phyloP scores from a whole-genome alignment of 64 coral and sea anemone species.

The Astreopora myriophthalma region DNA sequence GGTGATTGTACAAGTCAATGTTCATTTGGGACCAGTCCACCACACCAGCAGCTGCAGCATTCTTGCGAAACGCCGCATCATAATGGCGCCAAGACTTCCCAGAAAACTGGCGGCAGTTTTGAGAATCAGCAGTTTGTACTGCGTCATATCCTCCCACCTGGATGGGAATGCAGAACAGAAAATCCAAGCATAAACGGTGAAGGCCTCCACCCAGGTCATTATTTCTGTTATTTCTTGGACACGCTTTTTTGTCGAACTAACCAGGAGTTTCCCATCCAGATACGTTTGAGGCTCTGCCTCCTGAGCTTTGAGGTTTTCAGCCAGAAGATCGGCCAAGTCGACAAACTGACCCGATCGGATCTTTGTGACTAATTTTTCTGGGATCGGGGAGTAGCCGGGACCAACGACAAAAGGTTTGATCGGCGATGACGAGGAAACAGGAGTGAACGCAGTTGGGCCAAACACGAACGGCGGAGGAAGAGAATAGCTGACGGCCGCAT shows the following conservation, averaged over 20 bases:
- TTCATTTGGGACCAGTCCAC: constrained; percentile 19
- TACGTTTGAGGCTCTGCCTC: not conserved
- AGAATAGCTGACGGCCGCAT: not conserved
- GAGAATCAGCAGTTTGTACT: constrained; percentile 2
- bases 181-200: not conserved
- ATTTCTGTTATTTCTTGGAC: constrained; percentile 10
- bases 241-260: not conserved
- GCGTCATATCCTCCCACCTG: not conserved
- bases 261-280: not conserved
- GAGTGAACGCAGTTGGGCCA: not conserved
- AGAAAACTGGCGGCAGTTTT: not conserved
- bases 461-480: not conserved
- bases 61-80: not conserved
- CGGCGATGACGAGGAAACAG: not conserved
- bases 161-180: not conserved
- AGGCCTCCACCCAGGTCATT: constrained; percentile 13
- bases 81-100: not conserved
- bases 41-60: constrained; percentile 4
- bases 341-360: not conserved
- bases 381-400: not conserved
- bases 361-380: not conserved
- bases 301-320: not conserved
- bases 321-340: not conserved
- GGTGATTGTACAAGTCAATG: constrained; percentile 18
- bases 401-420: not conserved